Conservation (phyloP, 2,113 vertebrate genomes). For the Chitala chitala region DNA sequence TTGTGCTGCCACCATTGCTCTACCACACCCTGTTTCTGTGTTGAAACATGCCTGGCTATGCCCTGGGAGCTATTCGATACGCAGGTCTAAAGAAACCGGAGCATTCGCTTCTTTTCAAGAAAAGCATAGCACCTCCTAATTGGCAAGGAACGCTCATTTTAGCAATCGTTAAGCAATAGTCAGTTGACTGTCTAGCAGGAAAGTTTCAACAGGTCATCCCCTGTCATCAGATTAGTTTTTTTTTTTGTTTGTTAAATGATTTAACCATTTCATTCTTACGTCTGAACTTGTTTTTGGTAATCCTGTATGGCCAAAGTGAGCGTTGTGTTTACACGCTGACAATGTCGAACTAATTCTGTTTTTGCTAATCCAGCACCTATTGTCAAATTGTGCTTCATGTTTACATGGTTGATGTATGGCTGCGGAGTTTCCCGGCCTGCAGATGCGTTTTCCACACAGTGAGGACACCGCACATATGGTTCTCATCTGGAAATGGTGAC, state of each 20-base stretch:
- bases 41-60: conserved; percentile 31
- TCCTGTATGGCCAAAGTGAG: too few species aligned
- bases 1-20: background rate
- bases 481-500: conserved; percentile 20
- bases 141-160: background rate
- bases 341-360: too few species aligned
- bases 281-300: too few species aligned
- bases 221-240: too few species aligned
- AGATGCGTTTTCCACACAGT: background rate
- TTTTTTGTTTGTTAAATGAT: too few species aligned
- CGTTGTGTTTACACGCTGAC: too few species aligned
- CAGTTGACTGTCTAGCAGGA: too few species aligned
- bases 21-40: conserved; percentile 25
- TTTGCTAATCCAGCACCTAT: too few species aligned
- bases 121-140: background rate
- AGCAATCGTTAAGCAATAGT: background rate
- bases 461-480: conserved; percentile 1
- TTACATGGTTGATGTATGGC: background rate
- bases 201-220: too few species aligned
- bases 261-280: too few species aligned
- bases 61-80: background rate
- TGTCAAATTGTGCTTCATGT: background rate
- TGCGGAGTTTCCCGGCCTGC: background rate
- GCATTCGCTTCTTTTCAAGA: background rate
- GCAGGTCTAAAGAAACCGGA: background rate